Evolutionary conservation across 1,140 invertebrate genomes (phyloP), one percentile per base, ranked within the genome.

Genomic region (Drosophila triauraria): DNA sequence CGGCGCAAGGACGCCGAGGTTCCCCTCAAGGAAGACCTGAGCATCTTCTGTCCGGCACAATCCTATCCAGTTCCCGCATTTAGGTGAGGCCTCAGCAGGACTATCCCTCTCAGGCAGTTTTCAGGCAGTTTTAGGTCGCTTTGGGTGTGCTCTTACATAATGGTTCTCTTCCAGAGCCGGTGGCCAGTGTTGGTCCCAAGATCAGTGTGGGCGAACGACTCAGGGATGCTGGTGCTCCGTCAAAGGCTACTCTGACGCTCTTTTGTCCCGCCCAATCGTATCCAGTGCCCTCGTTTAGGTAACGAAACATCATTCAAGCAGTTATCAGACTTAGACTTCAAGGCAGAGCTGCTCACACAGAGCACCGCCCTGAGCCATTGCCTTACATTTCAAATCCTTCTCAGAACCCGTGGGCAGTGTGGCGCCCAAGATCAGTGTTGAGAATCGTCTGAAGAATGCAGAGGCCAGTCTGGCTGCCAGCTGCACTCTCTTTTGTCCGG

Each of bases 181-280:
- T 96, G 85, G 95, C 95, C 91, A 96, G 94, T 92, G 95, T 95
- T 82, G 94, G 95, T 64, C 96, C 95, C 46, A 96, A 95, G 93
- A 94, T 95, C 58, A 94, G 87, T 65, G 94, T 96, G 68, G 94
- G 82, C 17, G 94, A 94, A 94, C 94, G 88, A 90, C 79, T 94
- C 46, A 95, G 93, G 92, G 94, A 94, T 68, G 93, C 92, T 25
- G 93, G 94, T 35, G 94, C 95, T 48, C 83, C 95, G 30, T 93
- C 94, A 23, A 44, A 76, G 9, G 61, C 76, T 0, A 86, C 77
- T 7, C 61, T 88, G 46, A 87, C 80, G 7, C 85, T 87, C 27
- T 87, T 94, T 82, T 95, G 95, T 91, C 94, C 94, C 57, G 95
- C 95, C 48, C 95, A 96, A 88, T 95, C 95, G 4, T 96, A 94